Evolutionary conservation across 2,888 invertebrate genomes (phyloP), one percentile per base, ranked within the genome.

Genomic region (Lasioglossum marginatum): DNA sequence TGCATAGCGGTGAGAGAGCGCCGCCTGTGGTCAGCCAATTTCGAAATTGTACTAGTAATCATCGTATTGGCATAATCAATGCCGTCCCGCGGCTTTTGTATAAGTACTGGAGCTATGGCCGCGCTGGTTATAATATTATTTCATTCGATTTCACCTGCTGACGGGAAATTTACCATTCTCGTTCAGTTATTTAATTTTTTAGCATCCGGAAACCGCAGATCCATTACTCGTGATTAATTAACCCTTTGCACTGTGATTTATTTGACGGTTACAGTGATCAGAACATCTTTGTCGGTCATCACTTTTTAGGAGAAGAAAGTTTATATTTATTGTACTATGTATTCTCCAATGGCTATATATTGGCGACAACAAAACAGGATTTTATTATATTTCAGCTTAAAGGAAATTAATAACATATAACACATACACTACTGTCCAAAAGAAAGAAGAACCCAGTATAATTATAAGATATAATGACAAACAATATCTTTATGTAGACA

Each of bases 111-210:
- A 81, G 40, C 74, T 79, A 60, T 57, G 45, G 66, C 14, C 27
- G 5, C 1, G 34, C 14, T 14, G 3, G 48, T 45, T 85, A 85
- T 91, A 70, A 79, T 66, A 82, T 63, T 40, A 75, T 86, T 83
- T 77, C 77, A 77, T 85, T 89, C 82, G 80, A 89, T 80, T 89
- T 82, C 43, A 31, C 57, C 79, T 81, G 76, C 87, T 87, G 87
- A 90, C 31, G 2, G 34, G 19, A 34, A 23, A 31, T 19, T 34
- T 19, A 52, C 78, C 66, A 8, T 16, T 63, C 31, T 31, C 40
- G 45, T 43, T 43, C 40, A 16, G n/a, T 82, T 76, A 70, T 87
- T 87, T 89, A 80, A 78, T 78, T 57, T 27, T 14, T 27, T 14
- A 60, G 0, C 60, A 27, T 27, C 27, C 5, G 12, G 1, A 66